These are phyloP conservation scores for Pseudocheirus occidentalis DNA, from an alignment of 2,797 vertebrate genomes.

Conservation along the genomic window DNA sequence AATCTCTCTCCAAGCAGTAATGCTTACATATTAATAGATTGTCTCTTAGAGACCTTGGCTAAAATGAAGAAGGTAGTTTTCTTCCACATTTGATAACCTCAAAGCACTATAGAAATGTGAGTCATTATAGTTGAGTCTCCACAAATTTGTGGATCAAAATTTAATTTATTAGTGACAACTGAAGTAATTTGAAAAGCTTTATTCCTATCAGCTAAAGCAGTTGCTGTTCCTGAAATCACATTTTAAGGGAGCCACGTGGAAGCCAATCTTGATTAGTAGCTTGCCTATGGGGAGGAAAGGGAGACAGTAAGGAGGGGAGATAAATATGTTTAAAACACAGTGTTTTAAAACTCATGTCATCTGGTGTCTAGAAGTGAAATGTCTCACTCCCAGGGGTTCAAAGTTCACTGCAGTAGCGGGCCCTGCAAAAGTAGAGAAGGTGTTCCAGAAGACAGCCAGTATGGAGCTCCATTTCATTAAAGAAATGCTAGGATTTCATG, in stretches of 20 bases:
- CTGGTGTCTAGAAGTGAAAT: neutral
- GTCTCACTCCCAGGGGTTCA: neutral
- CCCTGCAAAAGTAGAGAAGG: conserved; percentile 3
- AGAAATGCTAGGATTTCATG: conserved; percentile 50
- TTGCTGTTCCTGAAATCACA: neutral
- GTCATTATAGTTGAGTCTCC: neutral
- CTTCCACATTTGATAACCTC: neutral
- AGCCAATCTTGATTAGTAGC: neutral
- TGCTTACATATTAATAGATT: neutral
- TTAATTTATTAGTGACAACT: neutral
- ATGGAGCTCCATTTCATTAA: neutral
- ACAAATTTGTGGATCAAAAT: neutral
- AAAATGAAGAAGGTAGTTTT: neutral
- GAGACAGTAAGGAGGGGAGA: neutral
- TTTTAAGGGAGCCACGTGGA: neutral
- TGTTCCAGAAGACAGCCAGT: conserved; percentile 18
- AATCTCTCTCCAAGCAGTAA: neutral
- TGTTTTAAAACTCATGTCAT: neutral
- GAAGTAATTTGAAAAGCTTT: neutral
- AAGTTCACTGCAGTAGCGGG: neutral
- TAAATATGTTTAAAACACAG: neutral
- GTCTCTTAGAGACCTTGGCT: neutral
- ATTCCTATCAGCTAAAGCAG: neutral
- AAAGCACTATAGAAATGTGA: neutral
- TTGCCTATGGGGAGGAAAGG: neutral